Conservation (phyloP, 2,113 vertebrate genomes). For the Gracilinanus agilis region DNA sequence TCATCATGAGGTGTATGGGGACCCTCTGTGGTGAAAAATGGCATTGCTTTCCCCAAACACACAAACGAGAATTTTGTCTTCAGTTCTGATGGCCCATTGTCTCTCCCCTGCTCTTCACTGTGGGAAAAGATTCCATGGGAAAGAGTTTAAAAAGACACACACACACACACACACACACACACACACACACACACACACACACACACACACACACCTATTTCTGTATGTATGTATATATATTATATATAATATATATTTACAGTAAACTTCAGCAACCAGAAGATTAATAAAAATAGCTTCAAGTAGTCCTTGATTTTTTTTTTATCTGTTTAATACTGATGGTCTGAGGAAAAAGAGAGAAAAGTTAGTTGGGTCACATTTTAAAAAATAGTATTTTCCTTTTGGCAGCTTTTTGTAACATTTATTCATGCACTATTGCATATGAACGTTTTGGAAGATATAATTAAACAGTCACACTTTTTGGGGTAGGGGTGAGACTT, state of each 20-base stretch:
- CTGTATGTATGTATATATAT: background rate
- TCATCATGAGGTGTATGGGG: slow-evolving; percentile 48
- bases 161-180: slow-evolving; percentile 40
- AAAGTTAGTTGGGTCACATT: slow-evolving; percentile 73
- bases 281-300: slow-evolving; percentile 87
- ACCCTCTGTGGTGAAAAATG: slow-evolving; percentile 53
- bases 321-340: slow-evolving; percentile 91
- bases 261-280: slow-evolving; percentile 85
- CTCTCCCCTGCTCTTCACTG: background rate
- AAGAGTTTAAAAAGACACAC: slow-evolving; percentile 70
- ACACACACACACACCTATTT: background rate
- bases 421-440: slow-evolving; percentile 71
- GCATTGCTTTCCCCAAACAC: slow-evolving; percentile 43
- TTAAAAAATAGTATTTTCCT: slow-evolving; percentile 74
- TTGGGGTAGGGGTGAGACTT: slow-evolving; percentile 37
- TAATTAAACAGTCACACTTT: slow-evolving; percentile 73
- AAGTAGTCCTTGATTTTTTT: slow-evolving; percentile 87
- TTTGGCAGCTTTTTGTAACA: slow-evolving; percentile 81
- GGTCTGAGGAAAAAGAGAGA: slow-evolving; percentile 78
- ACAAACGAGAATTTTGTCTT: slow-evolving; percentile 22
- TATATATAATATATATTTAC: slow-evolving; percentile 83
- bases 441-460: slow-evolving; percentile 55
- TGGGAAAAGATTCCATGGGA: slow-evolving; percentile 63
- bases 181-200: too few relatives aligned
- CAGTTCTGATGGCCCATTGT: background rate